Base-by-base conservation (phyloP, 30 jellyfish, hydroid and myxozoan genomes). In the Cassiopea andromeda region DNA sequence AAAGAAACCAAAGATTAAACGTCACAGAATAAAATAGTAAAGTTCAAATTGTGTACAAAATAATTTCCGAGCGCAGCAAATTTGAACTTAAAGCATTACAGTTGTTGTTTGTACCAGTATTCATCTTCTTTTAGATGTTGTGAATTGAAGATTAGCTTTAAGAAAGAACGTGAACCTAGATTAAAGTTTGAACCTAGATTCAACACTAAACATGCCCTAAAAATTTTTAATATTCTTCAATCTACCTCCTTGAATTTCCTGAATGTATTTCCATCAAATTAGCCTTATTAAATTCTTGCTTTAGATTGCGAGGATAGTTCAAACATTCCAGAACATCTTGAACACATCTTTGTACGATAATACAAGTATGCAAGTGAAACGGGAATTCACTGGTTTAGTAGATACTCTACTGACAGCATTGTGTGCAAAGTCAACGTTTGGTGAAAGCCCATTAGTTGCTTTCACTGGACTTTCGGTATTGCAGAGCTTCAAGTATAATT, bases 341-440 rank as follows among this genome's bases (percentile, higher is more conserved):
- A 84, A 68, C 44, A 76, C 94, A 60, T 47, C 93, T 2, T 77
- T 87, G 16, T 17, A 8, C 19, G 92, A 85, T 46, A 77, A 88
- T 89, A 19, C 89, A 27, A 27, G 92, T 12, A 87, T 93, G 98
- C 38, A 49, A 44, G 73, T 85, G 76, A 93, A 93, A 60, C 76
- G 86, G 73, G 80, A 77, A 46, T 89, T 61, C 87, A 88, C 97
- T 15, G 97, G 70, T 44, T 84, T 89, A 45, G 77, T 87, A 17
- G 78, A 49, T 2, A 12, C 81, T 16, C 90, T 88, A 2, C 60
- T 93, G 60, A n/a, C 78, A 18, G 79, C 97, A 6, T 88, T 93
- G 98, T 93, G 98, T 71, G 66, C 47, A 47, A 85, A 60, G 5
- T 73, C 93, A 44, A 90, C 89, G 27, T 93, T 54, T 72, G 97